phyloP scores from a whole-genome alignment of 2,888 invertebrate species.

The Calliphora vomitoria region DNA sequence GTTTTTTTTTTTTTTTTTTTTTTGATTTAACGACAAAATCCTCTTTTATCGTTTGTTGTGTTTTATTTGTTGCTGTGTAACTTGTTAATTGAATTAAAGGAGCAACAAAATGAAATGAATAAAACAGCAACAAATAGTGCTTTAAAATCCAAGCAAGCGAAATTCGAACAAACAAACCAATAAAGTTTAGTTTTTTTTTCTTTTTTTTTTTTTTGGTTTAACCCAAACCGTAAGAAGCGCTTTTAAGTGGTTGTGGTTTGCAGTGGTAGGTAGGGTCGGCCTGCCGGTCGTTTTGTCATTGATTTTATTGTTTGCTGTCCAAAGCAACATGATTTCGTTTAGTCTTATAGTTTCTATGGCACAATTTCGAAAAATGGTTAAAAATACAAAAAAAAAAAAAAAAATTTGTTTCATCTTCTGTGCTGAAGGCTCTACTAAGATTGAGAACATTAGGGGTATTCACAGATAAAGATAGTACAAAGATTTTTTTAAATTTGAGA shows the following conservation, averaged over 20 bases:
- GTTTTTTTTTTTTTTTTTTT: not conserved
- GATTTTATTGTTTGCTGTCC: constrained; percentile 46
- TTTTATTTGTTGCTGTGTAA: constrained; percentile 49
- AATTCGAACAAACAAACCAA: constrained; percentile 13
- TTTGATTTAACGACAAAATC: constrained; percentile 47
- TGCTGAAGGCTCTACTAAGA: constrained; percentile 10
- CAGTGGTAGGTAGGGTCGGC: constrained; percentile 2
- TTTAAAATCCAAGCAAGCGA: constrained; percentile 1
- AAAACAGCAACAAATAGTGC: not conserved
- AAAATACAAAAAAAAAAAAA: not conserved
- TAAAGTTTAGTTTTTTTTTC: no score
- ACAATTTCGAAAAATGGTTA: constrained; percentile 18
- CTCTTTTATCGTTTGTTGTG: constrained; percentile 31
- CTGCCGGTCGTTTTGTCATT: constrained; percentile 16
- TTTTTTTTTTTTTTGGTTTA: no score
- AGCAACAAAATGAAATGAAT: constrained; percentile 12
- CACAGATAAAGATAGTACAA: not conserved
- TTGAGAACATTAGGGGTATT: not conserved
- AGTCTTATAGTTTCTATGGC: constrained; percentile 22
- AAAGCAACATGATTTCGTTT: constrained; percentile 41
- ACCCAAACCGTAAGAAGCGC: not conserved
- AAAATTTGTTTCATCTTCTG: constrained; percentile 16
- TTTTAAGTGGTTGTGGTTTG: constrained; percentile 16
- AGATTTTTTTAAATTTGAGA: no score
- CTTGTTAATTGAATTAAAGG: constrained; percentile 71